These are phyloP conservation scores for Watersipora subatra DNA, from an alignment of 1,140 invertebrate genomes.

Conservation along the genomic window DNA sequence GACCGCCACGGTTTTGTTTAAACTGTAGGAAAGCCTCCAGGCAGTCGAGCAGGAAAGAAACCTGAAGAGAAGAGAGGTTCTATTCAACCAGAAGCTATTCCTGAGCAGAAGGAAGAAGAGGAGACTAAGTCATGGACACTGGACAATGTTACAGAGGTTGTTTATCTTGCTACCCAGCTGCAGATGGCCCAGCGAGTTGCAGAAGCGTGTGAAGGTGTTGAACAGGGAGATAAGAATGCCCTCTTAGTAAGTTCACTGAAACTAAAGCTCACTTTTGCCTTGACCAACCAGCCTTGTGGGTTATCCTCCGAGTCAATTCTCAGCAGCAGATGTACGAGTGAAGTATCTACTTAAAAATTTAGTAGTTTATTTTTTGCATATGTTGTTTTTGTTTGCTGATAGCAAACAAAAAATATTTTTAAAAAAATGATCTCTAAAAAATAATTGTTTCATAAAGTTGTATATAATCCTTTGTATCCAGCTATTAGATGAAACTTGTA, in stretches of 20 bases:
- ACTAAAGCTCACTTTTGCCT: not conserved
- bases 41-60: not conserved
- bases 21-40: not conserved
- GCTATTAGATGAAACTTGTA: no score
- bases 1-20: no score
- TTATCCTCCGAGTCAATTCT: no score
- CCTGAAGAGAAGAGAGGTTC: not conserved
- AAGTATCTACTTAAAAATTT: no score
- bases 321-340: no score
- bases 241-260: constrained; percentile 15
- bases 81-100: not conserved
- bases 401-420: no score
- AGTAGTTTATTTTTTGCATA: no score
- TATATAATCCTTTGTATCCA: no score
- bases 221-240: constrained; percentile 17
- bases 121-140: constrained; percentile 25
- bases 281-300: no score
- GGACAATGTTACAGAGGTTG: constrained; percentile 31
- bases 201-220: constrained; percentile 19
- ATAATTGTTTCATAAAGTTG: no score
- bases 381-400: no score
- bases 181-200: constrained; percentile 25
- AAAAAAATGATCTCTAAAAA: no score
- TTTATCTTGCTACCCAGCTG: constrained; percentile 28
- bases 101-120: not conserved